Evolutionary conservation across 1,140 invertebrate genomes (phyloP).

Genomic region (Palaemon carinicauda): DNA sequence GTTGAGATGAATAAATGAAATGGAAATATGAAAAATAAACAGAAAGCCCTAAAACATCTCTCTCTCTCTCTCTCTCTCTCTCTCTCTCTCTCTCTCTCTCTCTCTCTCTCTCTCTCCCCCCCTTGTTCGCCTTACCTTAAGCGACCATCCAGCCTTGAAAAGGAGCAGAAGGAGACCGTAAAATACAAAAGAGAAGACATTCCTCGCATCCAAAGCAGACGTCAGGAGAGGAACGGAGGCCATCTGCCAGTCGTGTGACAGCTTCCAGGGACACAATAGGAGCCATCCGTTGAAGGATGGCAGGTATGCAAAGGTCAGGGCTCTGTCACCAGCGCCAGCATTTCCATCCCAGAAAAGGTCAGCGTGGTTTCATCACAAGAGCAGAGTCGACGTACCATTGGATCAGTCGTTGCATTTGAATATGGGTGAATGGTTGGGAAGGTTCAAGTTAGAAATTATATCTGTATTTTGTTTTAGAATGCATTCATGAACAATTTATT

Average conservation of each 20-base stretch:
- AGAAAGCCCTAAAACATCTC: too few species aligned
- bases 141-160: conserved; percentile 11
- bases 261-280: conserved; percentile 79
- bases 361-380: too few species aligned
- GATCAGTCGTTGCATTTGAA: too few species aligned
- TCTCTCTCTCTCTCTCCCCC: background rate
- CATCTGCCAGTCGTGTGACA: conserved; percentile 97
- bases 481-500: too few species aligned
- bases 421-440: too few species aligned
- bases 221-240: conserved; percentile 85
- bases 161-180: conserved; percentile 68
- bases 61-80: too few species aligned
- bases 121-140: conserved; percentile 41
- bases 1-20: too few species aligned
- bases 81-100: background rate
- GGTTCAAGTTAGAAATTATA: too few species aligned
- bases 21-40: too few species aligned
- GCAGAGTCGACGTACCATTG: too few species aligned
- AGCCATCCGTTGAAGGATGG: conserved; percentile 87
- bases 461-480: too few species aligned
- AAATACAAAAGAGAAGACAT: conserved; percentile 76
- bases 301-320: conserved; percentile 87
- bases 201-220: conserved; percentile 77
- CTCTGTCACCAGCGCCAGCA: conserved; percentile 17
- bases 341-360: background rate